Percentiles rank a stretch among this genome's conserved stretches.
phyloP scores from a whole-genome alignment of 2,797 vertebrate species.

The Enteromius radiatus region DNA sequence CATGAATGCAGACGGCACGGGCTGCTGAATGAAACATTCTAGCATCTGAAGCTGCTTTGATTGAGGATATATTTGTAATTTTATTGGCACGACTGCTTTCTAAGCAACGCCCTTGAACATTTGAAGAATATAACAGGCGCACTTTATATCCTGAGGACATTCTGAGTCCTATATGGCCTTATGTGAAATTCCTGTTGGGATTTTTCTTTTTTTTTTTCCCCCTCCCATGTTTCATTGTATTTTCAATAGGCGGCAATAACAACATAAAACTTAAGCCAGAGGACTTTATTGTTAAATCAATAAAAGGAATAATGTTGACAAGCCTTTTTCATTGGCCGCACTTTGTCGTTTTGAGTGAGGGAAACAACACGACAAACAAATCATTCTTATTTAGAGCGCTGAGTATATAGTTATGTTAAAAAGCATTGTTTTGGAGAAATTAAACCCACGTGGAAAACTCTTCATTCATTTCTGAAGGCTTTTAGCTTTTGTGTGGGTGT shows the following conservation, averaged over 20 bases:
- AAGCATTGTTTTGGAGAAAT: background rate
- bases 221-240: conserved; percentile 70
- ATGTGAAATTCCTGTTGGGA: conserved; percentile 46
- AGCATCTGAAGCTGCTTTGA: conserved; percentile 34
- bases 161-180: conserved; percentile 58
- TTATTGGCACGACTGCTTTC: conserved; percentile 24
- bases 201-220: background rate
- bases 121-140: conserved; percentile 58
- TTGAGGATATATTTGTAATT: conserved; percentile 39
- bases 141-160: conserved; percentile 57
- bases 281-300: conserved; percentile 83
- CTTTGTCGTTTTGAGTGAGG: conserved; percentile 63
- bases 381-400: conserved; percentile 13
- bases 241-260: conserved; percentile 77
- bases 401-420: background rate
- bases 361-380: conserved; percentile 6
- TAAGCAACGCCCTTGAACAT: conserved; percentile 67
- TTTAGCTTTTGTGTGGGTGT: background rate
- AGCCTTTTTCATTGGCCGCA: conserved; percentile 78
- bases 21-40: conserved; percentile 33
- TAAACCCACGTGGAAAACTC: background rate
- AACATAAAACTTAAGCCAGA: conserved; percentile 81
- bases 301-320: conserved; percentile 85
- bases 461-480: background rate
- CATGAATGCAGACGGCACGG: conserved; percentile 27